Evolutionary conservation across 2,888 invertebrate genomes (phyloP).

Genomic region (Hyposoter didymator): DNA sequence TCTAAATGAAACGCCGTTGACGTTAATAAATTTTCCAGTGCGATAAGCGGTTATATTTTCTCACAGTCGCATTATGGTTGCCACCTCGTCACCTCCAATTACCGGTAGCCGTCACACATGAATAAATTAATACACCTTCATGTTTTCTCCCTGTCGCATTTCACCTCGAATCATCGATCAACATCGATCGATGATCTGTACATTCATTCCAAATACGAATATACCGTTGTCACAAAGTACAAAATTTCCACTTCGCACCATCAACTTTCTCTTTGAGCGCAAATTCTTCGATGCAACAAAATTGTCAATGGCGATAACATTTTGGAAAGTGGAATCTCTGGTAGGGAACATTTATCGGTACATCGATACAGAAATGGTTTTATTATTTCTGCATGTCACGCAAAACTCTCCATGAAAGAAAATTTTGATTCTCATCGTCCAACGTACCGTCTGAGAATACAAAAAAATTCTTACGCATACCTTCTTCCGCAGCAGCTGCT

Average conservation of each 20-base stretch:
- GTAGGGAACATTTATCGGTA: constrained; percentile 21
- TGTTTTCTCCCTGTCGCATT: constrained; percentile 25
- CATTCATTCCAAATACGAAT: constrained; percentile 23
- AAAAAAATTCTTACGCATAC: constrained; percentile 10
- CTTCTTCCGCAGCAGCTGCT: constrained; percentile 23
- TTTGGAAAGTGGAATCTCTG: constrained; percentile 23
- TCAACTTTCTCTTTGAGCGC: constrained; percentile 18
- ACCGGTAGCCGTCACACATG: constrained; percentile 29
- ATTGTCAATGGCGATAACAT: constrained; percentile 13
- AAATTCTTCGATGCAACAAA: constrained; percentile 21
- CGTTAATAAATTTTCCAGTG: constrained; percentile 13
- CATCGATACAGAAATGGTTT: constrained; percentile 16
- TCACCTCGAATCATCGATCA: constrained; percentile 8
- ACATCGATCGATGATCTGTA: too few species aligned
- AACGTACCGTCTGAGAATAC: constrained; percentile 15
- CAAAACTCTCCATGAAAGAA: constrained; percentile 12
- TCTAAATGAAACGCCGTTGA: constrained; percentile 20
- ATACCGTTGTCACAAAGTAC: constrained; percentile 17
- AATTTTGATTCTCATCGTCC: constrained; percentile 11
- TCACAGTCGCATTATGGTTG: constrained; percentile 25
- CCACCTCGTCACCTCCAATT: constrained; percentile 36
- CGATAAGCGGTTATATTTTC: constrained; percentile 24
- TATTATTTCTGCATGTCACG: constrained; percentile 26
- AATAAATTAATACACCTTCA: constrained; percentile 32
- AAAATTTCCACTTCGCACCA: constrained; percentile 5